Evolutionary conservation across 2,888 invertebrate species (phyloP).

Genomic region (Slavum lentiscoides): DNA sequence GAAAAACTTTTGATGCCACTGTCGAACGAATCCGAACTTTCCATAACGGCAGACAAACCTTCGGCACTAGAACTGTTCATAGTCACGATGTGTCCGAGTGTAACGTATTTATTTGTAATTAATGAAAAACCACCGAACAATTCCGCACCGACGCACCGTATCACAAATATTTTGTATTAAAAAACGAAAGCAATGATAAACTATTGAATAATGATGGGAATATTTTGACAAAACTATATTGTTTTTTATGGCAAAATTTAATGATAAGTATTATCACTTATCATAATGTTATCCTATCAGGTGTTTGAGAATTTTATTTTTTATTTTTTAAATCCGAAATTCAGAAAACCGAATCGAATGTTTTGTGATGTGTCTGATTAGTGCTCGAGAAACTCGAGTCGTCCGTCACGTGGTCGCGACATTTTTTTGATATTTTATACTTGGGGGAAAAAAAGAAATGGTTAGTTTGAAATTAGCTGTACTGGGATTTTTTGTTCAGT

Average conservation of each 20-base stretch:
- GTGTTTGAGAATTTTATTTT: no score
- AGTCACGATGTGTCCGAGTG: neutral
- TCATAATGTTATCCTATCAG: neutral
- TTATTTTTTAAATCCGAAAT: neutral
- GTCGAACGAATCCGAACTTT: slow-evolving; percentile 54
- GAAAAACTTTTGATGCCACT: slow-evolving; percentile 52
- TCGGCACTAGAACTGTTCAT: slow-evolving; percentile 39
- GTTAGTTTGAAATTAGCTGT: neutral
- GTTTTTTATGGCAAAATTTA: neutral
- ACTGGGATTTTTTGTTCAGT: slow-evolving; percentile 69
- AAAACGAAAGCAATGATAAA: no score
- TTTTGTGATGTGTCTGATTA: neutral
- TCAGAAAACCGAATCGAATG: neutral
- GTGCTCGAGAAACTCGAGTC: no score
- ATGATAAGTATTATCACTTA: neutral
- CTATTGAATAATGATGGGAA: neutral
- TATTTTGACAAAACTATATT: neutral
- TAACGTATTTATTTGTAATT: neutral
- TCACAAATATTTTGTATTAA: neutral
- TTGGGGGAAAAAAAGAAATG: neutral
- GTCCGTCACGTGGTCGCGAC: no score
- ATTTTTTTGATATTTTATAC: neutral
- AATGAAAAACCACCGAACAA: neutral
- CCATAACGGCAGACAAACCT: slow-evolving; percentile 36
- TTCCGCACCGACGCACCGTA: neutral